Conservation (phyloP, 2,888 invertebrate species). For the Acanthosepion pharaonis region DNA sequence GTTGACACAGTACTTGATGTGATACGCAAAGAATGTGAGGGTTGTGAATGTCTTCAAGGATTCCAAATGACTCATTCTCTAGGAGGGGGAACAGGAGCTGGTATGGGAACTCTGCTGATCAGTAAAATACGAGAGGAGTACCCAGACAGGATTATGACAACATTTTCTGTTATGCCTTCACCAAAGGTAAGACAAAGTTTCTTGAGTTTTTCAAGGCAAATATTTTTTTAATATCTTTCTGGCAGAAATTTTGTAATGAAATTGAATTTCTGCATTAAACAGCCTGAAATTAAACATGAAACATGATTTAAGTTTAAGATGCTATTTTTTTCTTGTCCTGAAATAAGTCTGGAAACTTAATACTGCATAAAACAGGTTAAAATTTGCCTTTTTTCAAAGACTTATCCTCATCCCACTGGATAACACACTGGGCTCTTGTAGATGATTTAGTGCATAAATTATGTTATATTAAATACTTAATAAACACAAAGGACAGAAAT, state of each 20-base stretch:
- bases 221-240: too few relatives aligned
- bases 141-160: constrained; percentile 83
- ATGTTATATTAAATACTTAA: too few relatives aligned
- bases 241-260: neutral
- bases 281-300: too few relatives aligned
- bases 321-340: too few relatives aligned
- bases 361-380: too few relatives aligned
- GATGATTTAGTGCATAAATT: too few relatives aligned
- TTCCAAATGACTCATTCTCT: constrained; percentile 66
- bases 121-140: constrained; percentile 66
- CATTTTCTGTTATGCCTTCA: constrained; percentile 92
- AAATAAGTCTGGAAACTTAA: too few relatives aligned
- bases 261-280: neutral
- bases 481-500: too few relatives aligned
- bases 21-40: constrained; percentile 54
- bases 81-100: constrained; percentile 66
- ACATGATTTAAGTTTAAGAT: too few relatives aligned
- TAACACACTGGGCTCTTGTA: too few relatives aligned
- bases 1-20: constrained; percentile 55
- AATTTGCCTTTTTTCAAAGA: too few relatives aligned
- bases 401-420: too few relatives aligned
- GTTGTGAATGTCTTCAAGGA: constrained; percentile 62
- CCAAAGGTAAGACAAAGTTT: constrained; percentile 78
- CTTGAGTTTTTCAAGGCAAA: neutral
- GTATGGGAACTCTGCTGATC: constrained; percentile 65